Percentiles rank a stretch among this genome's conserved stretches.
phyloP scores from a whole-genome alignment of 2,113 vertebrate species.

The Ursus arctos region DNA sequence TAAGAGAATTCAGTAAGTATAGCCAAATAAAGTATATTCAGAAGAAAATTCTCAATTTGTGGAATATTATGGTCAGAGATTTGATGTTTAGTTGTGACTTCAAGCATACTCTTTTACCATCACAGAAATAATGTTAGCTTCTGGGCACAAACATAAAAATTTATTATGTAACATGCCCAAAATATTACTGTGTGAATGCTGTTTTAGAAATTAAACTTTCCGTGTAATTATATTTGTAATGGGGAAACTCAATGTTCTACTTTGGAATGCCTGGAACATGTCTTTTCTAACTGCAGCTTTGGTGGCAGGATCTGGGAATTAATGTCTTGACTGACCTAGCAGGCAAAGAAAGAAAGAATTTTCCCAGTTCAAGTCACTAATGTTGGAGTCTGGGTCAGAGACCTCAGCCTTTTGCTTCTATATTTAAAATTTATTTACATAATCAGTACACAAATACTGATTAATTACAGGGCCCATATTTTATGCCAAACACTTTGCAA shows the following conservation, averaged over 20 bases:
- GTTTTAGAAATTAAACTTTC: conserved; percentile 16
- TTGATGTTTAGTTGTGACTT: neutral
- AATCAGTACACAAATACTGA: neutral
- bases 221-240: neutral
- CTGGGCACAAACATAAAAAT: neutral
- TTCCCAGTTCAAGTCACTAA: neutral
- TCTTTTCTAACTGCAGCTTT: neutral
- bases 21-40: neutral
- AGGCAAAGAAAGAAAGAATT: neutral
- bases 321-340: neutral
- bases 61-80: neutral
- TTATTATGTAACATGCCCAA: neutral
- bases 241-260: neutral
- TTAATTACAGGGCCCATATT: neutral
- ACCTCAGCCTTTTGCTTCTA: neutral
- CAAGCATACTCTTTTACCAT: neutral
- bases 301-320: neutral
- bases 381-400: neutral
- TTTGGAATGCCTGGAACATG: neutral
- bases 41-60: neutral
- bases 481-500: neutral
- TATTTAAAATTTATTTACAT: neutral
- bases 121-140: neutral
- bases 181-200: neutral
- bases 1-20: neutral